Percentiles rank a stretch among this genome's conserved stretches.
These are phyloP conservation scores for Thyatira batis DNA, from an alignment of 2,888 invertebrate genomes.

Conservation along the genomic window DNA sequence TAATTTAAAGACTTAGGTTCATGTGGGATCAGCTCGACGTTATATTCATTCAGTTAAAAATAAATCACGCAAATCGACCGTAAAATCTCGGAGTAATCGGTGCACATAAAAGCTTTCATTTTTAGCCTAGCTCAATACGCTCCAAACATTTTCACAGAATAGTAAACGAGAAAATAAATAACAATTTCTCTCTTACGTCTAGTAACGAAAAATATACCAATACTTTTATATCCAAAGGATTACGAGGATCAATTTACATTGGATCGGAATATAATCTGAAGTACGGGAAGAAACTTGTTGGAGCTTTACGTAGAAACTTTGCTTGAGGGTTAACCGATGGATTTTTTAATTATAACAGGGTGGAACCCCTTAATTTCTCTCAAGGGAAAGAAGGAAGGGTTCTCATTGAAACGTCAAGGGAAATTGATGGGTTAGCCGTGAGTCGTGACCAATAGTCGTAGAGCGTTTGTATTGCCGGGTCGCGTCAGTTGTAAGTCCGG, in stretches of 20 bases:
- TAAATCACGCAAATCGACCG: background rate
- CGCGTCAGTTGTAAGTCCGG: constrained; percentile 75
- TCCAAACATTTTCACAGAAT: background rate
- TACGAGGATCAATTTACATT: background rate
- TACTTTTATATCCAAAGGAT: background rate
- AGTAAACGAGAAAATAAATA: background rate
- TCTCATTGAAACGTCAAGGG: constrained; percentile 77
- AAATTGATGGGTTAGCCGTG: constrained; percentile 77
- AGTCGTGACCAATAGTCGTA: constrained; percentile 74
- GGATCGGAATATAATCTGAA: background rate
- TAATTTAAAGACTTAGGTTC: no score
- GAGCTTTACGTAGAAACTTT: constrained; percentile 33
- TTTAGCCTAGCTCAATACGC: background rate
- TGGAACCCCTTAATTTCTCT: constrained; percentile 65
- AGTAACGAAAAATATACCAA: background rate
- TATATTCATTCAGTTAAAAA: no score
- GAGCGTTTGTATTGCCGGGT: constrained; percentile 64
- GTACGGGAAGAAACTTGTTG: constrained; percentile 4
- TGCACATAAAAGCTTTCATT: background rate
- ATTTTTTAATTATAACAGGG: constrained; percentile 69
- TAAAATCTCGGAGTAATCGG: background rate
- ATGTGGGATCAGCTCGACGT: no score
- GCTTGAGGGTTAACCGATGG: constrained; percentile 49
- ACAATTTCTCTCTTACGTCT: background rate
- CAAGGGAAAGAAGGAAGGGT: constrained; percentile 70